Evolutionary conservation across 2,888 invertebrate genomes (phyloP).

Genomic region (Drosophila anomelani): DNA sequence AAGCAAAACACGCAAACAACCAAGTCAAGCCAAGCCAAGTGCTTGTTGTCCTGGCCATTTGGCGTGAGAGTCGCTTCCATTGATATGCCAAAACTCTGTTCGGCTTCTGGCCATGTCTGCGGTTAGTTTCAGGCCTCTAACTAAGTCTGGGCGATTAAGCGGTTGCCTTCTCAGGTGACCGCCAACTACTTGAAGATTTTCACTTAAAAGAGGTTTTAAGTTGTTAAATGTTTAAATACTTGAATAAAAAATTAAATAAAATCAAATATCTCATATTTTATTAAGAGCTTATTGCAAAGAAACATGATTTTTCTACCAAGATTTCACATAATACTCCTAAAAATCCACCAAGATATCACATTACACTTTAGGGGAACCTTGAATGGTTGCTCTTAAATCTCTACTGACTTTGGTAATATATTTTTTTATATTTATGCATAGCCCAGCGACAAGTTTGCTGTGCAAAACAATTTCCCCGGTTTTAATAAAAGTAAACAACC

Average conservation of each 20-base stretch:
- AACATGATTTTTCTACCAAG: background rate
- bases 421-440: slow-evolving; percentile 2
- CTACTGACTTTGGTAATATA: background rate
- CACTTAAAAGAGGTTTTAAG: background rate
- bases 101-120: slow-evolving; percentile 23
- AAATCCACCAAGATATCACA: background rate
- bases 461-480: slow-evolving; percentile 63
- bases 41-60: slow-evolving; percentile 58
- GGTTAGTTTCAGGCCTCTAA: slow-evolving; percentile 21
- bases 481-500: slow-evolving; percentile 64
- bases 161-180: background rate
- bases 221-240: background rate
- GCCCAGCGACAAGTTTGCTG: slow-evolving; percentile 15
- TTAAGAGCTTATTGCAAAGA: background rate
- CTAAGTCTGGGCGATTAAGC: slow-evolving; percentile 11
- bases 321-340: background rate
- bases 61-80: slow-evolving; percentile 67
- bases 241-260: no score
- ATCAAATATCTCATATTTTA: background rate
- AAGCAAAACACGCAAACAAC: slow-evolving; percentile 77
- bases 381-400: slow-evolving; percentile 7
- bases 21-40: slow-evolving; percentile 55
- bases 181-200: background rate
- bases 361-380: background rate
- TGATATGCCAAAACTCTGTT: slow-evolving; percentile 64